Conservation (phyloP, 2,888 invertebrate genomes). For the Eristalis intricaria region DNA sequence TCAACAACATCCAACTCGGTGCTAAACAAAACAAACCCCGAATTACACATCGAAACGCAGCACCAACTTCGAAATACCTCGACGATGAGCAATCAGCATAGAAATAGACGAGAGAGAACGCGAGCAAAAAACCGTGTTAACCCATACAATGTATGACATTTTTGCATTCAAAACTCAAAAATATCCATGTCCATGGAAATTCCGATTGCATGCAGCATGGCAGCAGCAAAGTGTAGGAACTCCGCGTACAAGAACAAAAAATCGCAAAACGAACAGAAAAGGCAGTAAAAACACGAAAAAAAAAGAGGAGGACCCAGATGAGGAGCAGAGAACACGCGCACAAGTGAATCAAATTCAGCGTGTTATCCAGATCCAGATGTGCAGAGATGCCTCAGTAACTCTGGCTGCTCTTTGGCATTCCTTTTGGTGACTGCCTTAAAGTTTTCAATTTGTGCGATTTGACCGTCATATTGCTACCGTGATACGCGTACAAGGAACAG, state of each 20-base stretch:
- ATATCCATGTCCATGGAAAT: conserved; percentile 22
- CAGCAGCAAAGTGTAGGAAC: background rate
- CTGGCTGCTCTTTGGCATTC: conserved; percentile 11
- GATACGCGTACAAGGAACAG: conserved; percentile 56
- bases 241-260: background rate
- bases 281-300: background rate
- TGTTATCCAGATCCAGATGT: conserved; percentile 57
- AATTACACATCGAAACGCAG: background rate
- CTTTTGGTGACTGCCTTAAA: conserved; percentile 28
- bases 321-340: conserved; percentile 16
- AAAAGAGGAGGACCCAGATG: conserved; percentile 17
- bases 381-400: conserved; percentile 29
- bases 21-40: background rate
- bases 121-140: background rate
- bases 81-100: background rate
- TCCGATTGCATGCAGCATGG: conserved; percentile 16
- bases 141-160: conserved; percentile 1
- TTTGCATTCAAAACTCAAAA: conserved; percentile 9
- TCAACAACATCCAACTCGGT: background rate
- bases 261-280: background rate
- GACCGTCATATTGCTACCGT: conserved; percentile 67
- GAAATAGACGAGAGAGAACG: background rate
- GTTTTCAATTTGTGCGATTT: conserved; percentile 68
- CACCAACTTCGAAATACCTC: background rate
- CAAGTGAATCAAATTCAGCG: conserved; percentile 42